Base-by-base conservation (phyloP, 1,140 invertebrate species). In the Halesus radiatus region DNA sequence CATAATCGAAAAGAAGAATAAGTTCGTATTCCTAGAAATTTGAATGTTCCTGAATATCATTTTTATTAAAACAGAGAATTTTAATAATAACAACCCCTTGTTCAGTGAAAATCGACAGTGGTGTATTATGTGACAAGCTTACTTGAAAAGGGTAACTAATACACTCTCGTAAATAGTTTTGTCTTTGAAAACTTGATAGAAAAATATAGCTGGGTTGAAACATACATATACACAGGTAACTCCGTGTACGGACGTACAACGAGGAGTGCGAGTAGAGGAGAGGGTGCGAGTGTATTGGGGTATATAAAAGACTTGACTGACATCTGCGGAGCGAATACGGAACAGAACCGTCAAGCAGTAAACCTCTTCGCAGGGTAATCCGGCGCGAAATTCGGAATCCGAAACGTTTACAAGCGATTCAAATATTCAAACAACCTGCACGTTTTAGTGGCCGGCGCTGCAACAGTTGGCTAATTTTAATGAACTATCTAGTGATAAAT, bases 361-460 rank as follows among this genome's bases (percentile, higher is more conserved):
- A 18, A 60, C 74, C 74, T 62, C 74, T 58, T 60, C 58, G 54
- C 60, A 26, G 22, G 74, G 68, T 50, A 72, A 72, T 20, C 15
- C 70, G 70, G 70, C 70, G 70, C 70, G 50, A 74, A 76, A 76
- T 76, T 76, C 56, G 18, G 20, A 76, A 32, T 45, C 32, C 26
- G 56, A 75, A 75, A 15, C 1, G 26, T 32, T 23, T 10, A 76
- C 29, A 45, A 50, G 1, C 15, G 18, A 15, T 23, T 10, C 37
- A 45, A 45, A 70, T 18, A 37, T 45, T 20, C 22, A 32, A 70
- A 45, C 37, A 45, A 45, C 37, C 10, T 45, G 10, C 37, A 45
- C 37, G 7, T 18, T 56, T 56, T 20, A 56, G 54, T 22, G 54
- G 3, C n/a, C 26, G 37, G 32, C 18, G 66, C 4, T 18, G 37